Evolutionary conservation across 2,888 invertebrate genomes (phyloP), one percentile per base, ranked within the genome.

Genomic region (Augochlorella aurata): DNA sequence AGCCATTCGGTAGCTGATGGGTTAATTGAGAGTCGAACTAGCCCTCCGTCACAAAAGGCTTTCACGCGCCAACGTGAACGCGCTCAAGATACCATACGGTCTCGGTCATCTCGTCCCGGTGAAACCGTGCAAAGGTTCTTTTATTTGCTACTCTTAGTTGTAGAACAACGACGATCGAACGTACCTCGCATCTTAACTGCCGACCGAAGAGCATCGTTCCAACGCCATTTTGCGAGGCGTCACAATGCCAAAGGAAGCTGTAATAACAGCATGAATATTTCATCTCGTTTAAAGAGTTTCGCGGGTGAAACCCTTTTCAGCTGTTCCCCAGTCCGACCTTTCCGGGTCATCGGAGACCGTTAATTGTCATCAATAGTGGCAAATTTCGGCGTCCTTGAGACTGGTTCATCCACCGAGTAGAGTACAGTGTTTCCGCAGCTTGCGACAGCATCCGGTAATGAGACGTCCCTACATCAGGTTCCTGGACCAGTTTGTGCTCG

Each of bases 1-100:
- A 89, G 91, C 90, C 90, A 90, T 90, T 91, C 93, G 90, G 93
- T 93, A 93, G 93, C 92, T 90, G 92, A 93, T 92, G 92, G 90
- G 91, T 91, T 92, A 93, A 93, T 93, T 92, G 91, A 92, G 90
- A 89, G 85, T 88, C 89, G 87, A 89, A 87, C 90, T 90, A 89
- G 89, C 88, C 88, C 68, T 88, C 87, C 87, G 86, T 88, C 86
- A 90, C 89, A 90, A 90, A 91, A 86, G 89, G 85, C 90, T 90
- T 89, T 87, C 89, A 85, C 78, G 85, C 84, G 71, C 72, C 79
- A 80, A 70, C 79, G 82, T 77, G 87, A 77, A 73, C 65, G 76
- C 84, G 77, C 54, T 77, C 44, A 29, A 44, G 45, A 65, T 29
- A 18, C 44, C 18, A 12, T 44, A 61, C 24, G 38, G n/a, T 52